A percentile compares a stretch with the other conserved stretches of the same genome.
phyloP scores from a whole-genome alignment of 2,888 invertebrate genomes.

The Plemyria rubiginata region DNA sequence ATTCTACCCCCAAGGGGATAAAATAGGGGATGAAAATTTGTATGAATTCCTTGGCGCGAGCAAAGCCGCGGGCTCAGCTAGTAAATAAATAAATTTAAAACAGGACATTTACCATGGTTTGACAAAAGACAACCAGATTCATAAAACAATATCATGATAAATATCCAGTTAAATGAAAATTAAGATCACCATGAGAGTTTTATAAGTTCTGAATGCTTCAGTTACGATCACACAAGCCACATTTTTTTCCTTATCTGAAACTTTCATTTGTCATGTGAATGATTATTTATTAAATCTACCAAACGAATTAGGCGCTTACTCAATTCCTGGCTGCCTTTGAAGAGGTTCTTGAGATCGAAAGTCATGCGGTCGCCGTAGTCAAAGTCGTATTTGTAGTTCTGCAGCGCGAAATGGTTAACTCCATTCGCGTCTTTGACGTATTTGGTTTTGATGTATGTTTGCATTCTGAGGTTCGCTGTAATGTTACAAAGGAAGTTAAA shows the following conservation, averaged over 20 bases:
- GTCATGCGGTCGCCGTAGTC: constrained; percentile 72
- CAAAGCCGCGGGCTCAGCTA: too few species aligned
- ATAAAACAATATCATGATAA: too few species aligned
- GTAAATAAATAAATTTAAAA: too few species aligned
- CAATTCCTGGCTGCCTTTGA: constrained; percentile 73
- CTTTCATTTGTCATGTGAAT: not conserved
- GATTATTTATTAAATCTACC: not conserved
- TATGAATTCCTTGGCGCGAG: too few species aligned
- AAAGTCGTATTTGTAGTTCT: constrained; percentile 71
- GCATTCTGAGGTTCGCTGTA: constrained; percentile 73
- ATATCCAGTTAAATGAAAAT: too few species aligned
- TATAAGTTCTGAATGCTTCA: too few species aligned
- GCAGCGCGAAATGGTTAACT: constrained; percentile 63
- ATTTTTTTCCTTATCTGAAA: not conserved
- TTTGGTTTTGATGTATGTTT: constrained; percentile 67
- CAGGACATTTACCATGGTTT: too few species aligned
- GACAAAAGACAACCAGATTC: too few species aligned
- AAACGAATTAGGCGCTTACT: constrained; percentile 61
- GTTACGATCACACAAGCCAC: too few species aligned
- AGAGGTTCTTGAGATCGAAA: constrained; percentile 71
- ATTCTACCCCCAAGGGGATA: too few species aligned
- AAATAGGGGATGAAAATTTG: too few species aligned
- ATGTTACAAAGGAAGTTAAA: constrained; percentile 32
- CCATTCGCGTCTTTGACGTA: constrained; percentile 66
- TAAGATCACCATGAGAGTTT: too few species aligned